A percentile compares a stretch with the other conserved stretches of the same genome.
Evolutionary conservation across 2,113 vertebrate genomes (phyloP).

Genomic region (Formicarius rufipectus): DNA sequence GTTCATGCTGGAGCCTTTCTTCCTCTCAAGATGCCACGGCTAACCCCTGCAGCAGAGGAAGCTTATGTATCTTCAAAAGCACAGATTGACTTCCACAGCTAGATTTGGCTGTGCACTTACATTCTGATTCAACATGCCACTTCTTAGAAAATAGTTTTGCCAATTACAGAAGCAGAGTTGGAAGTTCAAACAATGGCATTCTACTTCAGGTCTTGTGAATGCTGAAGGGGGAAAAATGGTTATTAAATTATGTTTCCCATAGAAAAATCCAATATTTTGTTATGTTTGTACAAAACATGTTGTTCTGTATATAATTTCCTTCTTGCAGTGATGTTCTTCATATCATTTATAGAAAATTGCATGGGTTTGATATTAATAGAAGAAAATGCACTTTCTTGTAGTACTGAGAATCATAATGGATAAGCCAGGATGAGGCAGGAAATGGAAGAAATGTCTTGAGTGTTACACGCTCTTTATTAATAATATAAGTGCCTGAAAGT

Average conservation of each 20-base stretch:
- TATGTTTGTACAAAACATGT: neutral
- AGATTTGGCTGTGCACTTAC: neutral
- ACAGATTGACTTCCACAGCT: neutral
- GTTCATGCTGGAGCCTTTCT: neutral
- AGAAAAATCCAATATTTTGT: neutral
- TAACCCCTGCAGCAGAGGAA: neutral
- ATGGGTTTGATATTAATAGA: neutral
- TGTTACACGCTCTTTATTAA: slow-evolving; percentile 22
- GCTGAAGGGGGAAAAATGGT: neutral
- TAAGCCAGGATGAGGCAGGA: neutral
- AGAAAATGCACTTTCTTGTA: neutral
- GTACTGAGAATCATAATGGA: neutral
- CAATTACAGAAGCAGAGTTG: neutral
- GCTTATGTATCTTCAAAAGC: neutral
- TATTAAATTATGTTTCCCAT: neutral
- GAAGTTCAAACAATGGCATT: neutral
- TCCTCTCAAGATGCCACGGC: neutral
- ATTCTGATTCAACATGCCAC: neutral
- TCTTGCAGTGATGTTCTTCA: neutral
- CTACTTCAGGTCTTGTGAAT: neutral
- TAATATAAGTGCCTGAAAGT: slow-evolving; percentile 11
- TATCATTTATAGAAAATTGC: neutral
- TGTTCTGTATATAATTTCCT: neutral
- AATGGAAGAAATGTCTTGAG: neutral
- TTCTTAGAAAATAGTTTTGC: neutral